Evolutionary conservation across 1,140 invertebrate species (phyloP).

Genomic region (Metaphire vulgaris): DNA sequence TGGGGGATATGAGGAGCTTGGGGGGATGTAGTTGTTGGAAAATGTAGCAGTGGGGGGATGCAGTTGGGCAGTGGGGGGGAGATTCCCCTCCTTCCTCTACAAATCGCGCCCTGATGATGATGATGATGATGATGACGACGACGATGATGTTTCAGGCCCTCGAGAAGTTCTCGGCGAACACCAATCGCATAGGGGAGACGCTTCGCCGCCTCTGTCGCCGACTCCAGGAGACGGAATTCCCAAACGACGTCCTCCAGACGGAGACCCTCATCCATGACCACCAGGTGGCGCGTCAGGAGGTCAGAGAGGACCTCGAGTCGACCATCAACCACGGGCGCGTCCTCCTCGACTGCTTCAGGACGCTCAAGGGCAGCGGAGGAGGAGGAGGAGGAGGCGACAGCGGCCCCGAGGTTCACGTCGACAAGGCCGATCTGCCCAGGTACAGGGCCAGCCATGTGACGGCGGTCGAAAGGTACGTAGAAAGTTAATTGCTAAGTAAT

Average conservation of each 20-base stretch:
- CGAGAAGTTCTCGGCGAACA: conserved; percentile 85
- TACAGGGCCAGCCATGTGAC: conserved; percentile 77
- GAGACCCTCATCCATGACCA: conserved; percentile 44
- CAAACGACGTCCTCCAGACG: conserved; percentile 68
- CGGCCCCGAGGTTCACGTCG: conserved; percentile 9
- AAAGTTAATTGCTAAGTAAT: not conserved
- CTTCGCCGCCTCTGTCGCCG: conserved; percentile 62
- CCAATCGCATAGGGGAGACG: conserved; percentile 74
- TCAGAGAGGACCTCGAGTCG: conserved; percentile 71
- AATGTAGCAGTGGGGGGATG: too few relatives aligned
- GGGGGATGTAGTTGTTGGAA: too few relatives aligned
- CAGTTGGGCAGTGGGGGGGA: too few relatives aligned
- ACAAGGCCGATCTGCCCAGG: conserved; percentile 38
- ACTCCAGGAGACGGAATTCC: conserved; percentile 70
- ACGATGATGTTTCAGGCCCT: conserved; percentile 83
- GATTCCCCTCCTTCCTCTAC: too few relatives aligned
- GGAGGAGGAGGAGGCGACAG: conserved; percentile 30
- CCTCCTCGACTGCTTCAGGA: conserved; percentile 58
- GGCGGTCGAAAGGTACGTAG: conserved; percentile 73
- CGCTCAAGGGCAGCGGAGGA: conserved; percentile 42
- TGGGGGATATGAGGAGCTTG: too few relatives aligned
- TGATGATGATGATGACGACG: too few relatives aligned
- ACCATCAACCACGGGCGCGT: conserved; percentile 77
- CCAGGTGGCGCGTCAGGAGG: conserved; percentile 34
- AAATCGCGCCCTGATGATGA: too few relatives aligned